Conservation (phyloP, 2,797 vertebrate species). For the Gadopsis marmoratus region DNA sequence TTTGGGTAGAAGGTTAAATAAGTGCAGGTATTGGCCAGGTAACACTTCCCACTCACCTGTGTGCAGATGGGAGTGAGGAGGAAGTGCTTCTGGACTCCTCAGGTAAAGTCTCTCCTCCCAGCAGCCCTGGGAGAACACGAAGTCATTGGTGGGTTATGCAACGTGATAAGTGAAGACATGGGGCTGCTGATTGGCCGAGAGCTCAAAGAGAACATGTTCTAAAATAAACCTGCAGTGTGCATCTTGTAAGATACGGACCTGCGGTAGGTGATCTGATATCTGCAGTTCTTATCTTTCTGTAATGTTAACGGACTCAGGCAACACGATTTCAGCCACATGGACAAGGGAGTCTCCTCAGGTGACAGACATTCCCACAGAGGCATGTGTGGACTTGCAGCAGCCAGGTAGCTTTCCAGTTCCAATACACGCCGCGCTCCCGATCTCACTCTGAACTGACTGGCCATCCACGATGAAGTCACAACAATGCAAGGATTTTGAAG, state of each 20-base stretch:
- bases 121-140: slow-evolving; percentile 16
- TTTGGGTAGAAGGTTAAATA: not conserved
- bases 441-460: not conserved
- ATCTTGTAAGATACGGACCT: no score
- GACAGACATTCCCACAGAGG: slow-evolving; percentile 39
- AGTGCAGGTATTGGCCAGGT: slow-evolving; percentile 31
- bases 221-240: not conserved
- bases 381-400: slow-evolving; percentile 52
- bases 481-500: not conserved
- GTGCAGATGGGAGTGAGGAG: slow-evolving; percentile 51
- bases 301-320: not conserved
- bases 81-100: slow-evolving; percentile 43
- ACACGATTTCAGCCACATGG: not conserved
- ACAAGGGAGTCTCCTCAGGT: not conserved
- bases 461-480: not conserved
- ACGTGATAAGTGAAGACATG: slow-evolving; percentile 9
- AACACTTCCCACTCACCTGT: slow-evolving; percentile 56
- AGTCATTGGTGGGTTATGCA: slow-evolving; percentile 30
- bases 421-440: not conserved
- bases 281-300: not conserved
- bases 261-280: not conserved
- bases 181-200: not conserved
- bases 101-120: slow-evolving; percentile 64
- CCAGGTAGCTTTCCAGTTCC: not conserved
- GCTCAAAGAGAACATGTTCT: not conserved